Evolutionary conservation across 2,113 vertebrate genomes (phyloP).

Genomic region (Verasper variegatus): DNA sequence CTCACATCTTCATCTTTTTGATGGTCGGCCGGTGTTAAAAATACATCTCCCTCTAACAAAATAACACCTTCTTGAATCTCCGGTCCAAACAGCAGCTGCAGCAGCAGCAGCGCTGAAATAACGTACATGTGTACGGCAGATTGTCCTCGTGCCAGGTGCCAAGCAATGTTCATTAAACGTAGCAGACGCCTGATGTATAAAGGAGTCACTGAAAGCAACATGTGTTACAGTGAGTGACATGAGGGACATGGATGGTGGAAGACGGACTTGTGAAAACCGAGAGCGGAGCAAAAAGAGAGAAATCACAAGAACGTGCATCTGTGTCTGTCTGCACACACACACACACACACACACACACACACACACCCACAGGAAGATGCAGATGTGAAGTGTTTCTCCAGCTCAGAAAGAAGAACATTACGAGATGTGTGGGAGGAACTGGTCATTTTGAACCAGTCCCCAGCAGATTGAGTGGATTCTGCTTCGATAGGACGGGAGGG

Average conservation of each 20-base stretch:
- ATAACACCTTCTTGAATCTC: conserved; percentile 74
- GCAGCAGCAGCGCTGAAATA: conserved; percentile 20
- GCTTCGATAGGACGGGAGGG: too few species aligned
- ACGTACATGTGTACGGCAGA: conserved; percentile 54
- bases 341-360: too few species aligned
- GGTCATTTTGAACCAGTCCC: too few species aligned
- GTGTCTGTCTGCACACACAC: too few species aligned
- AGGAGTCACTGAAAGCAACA: conserved; percentile 70
- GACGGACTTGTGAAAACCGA: conserved; percentile 64
- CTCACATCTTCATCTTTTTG: conserved; percentile 70
- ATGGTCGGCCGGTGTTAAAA: conserved; percentile 71
- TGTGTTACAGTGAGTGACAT: conserved; percentile 64
- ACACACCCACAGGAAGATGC: too few species aligned
- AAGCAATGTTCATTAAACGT: conserved; percentile 81
- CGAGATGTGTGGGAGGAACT: too few species aligned
- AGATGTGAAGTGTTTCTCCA: too few species aligned
- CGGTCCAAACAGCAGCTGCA: conserved; percentile 59
- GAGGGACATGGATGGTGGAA: conserved; percentile 60
- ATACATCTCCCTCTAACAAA: conserved; percentile 71
- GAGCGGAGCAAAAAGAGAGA: too few species aligned
- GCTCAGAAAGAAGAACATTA: too few species aligned
- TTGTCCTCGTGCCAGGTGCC: conserved; percentile 73
- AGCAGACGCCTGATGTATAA: conserved; percentile 80
- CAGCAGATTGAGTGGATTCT: too few species aligned
- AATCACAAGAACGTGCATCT: not conserved